Base-by-base conservation (phyloP, 1,140 invertebrate species). In the Trichonephila clavipes region DNA sequence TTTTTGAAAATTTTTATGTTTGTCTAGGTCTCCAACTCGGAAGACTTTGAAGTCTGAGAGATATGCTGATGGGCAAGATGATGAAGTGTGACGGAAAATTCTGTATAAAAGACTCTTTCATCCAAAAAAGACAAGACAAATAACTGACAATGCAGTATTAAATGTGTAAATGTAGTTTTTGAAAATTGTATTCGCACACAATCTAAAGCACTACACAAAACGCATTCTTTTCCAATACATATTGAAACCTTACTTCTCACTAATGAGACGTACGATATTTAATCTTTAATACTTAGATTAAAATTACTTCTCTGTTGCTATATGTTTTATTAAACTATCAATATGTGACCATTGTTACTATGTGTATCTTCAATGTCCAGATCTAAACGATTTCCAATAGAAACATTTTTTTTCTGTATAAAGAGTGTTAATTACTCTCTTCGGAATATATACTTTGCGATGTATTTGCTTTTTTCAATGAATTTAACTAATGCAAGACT, bases 101-200 rank as follows among this genome's bases (percentile, higher is more conserved):
- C 51, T 92, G 90, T 92, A 92, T 82, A 92, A 92, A 92, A 85
- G 82, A 92, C 90, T 85, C 62, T 92, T 85, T 85, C 82, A 92
- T 92, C 62, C 82, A 85, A 85, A 81, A 81, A 90, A 82, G 59
- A 90, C 40, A 90, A 58, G 66, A 92, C 82, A 92, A 92, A 92
- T 92, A 85, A 82, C 90, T 62, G 90, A 92, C 90, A 92, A 92
- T 92, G 77, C 90, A 92, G 90, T 82, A 92, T 92, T 92, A 61
- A 92, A 92, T 92, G 77, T 92, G 77, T 92, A 85, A 44, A 85
- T 85, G 90, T 92, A 92, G 90, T 77, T 92, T 77, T 69, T 61
- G 72, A 85, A 92, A 83, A 64, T 83, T 90, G 40, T 85, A 62
- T 44, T 66, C 72, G 66, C 88, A 90, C 88, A 58, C 88, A n/a